Conservation (phyloP, 2,113 vertebrate genomes). For the Probosciger aterrimus region DNA sequence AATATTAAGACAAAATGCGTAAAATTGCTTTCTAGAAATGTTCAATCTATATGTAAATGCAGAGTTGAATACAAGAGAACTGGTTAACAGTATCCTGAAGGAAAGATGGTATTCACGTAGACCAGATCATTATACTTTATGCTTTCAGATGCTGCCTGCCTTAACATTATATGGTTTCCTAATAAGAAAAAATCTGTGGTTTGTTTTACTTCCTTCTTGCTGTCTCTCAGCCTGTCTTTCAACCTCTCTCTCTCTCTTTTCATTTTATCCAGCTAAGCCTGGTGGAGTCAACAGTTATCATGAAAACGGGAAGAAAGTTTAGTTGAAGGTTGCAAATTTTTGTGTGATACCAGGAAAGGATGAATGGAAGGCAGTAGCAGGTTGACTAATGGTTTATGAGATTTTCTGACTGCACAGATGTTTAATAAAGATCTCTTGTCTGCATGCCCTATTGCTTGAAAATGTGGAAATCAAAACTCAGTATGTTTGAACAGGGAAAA, state of each 20-base stretch:
- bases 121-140: conserved; percentile 40
- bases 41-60: conserved; percentile 71
- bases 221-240: background rate
- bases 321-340: background rate
- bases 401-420: background rate
- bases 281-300: background rate
- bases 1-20: conserved; percentile 66
- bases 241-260: background rate
- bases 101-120: background rate
- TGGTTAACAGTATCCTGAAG: conserved; percentile 27
- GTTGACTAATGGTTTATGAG: background rate
- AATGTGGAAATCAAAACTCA: background rate
- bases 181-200: background rate
- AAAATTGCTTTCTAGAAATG: conserved; percentile 62
- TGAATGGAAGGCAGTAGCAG: background rate
- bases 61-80: conserved; percentile 15
- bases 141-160: conserved; percentile 19
- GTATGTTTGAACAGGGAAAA: background rate
- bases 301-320: background rate
- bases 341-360: background rate
- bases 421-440: background rate
- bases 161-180: conserved; percentile 22
- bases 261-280: background rate
- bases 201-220: background rate
- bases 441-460: background rate